Conservation (phyloP, 2,113 vertebrate species). For the Notechis scutatus region DNA sequence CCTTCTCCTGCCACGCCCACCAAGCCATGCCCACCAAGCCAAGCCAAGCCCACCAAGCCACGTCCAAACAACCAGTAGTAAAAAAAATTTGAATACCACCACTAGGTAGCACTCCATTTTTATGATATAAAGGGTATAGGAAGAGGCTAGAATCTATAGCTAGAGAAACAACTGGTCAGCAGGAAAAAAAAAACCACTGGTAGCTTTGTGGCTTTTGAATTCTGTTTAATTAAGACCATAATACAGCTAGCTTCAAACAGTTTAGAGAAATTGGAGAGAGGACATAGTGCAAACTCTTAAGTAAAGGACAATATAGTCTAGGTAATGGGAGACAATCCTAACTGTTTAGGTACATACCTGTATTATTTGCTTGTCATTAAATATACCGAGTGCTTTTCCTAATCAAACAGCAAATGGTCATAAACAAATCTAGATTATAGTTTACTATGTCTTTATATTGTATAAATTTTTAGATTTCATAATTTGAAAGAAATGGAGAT, state of each 20-base stretch:
- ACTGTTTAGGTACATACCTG: constrained; percentile 7
- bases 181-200: neutral
- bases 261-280: neutral
- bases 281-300: neutral
- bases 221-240: neutral
- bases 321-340: constrained; percentile 37
- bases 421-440: neutral
- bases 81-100: too few relatives aligned
- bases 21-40: too few relatives aligned
- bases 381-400: constrained; percentile 50
- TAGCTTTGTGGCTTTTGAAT: neutral
- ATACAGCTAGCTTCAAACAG: neutral
- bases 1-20: too few relatives aligned
- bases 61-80: too few relatives aligned
- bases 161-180: neutral
- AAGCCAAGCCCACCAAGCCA: too few relatives aligned
- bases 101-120: neutral
- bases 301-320: constrained; percentile 7
- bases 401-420: constrained; percentile 38
- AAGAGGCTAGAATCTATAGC: neutral
- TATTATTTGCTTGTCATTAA: constrained; percentile 49
- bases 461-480: neutral
- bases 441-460: neutral
- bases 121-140: neutral
- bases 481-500: neutral